phyloP scores from a whole-genome alignment of 2,113 vertebrate species.

The Anolis carolinensis region DNA sequence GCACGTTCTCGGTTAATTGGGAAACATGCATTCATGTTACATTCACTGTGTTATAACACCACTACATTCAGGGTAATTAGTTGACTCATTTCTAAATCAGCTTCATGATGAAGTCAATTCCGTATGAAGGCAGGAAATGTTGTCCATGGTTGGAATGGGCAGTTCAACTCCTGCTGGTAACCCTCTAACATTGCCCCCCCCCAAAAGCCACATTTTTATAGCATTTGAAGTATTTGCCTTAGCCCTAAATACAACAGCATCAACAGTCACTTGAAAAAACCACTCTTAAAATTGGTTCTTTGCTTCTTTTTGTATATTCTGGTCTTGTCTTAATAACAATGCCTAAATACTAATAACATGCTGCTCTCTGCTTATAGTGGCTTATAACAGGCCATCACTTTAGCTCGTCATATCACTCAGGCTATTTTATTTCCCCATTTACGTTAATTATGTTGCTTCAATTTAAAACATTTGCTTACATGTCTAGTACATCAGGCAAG shows the following conservation, averaged over 20 bases:
- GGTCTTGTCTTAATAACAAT: background rate
- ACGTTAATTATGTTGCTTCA: conserved; percentile 22
- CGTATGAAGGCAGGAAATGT: background rate
- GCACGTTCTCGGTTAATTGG: background rate
- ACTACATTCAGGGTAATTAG: background rate
- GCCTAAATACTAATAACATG: background rate
- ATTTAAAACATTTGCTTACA: conserved; percentile 29
- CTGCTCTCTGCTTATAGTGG: background rate
- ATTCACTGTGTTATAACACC: no score
- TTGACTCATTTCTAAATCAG: background rate
- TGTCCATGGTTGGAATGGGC: background rate
- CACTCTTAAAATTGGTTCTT: background rate
- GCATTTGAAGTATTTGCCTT: background rate
- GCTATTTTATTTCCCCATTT: conserved; percentile 5
- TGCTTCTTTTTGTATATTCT: background rate
- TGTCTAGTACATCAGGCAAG: conserved; percentile 13
- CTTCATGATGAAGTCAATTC: background rate
- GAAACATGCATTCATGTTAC: background rate
- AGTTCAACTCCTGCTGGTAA: background rate
- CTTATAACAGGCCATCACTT: conserved; percentile 11
- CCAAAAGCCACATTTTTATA: background rate
- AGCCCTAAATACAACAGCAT: background rate
- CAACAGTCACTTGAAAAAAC: background rate
- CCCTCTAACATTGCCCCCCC: background rate
- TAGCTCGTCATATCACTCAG: background rate